Evolutionary conservation across 2,113 vertebrate species (phyloP), one percentile per base, ranked within the genome.

Genomic region (Chrysochloris asiatica): DNA sequence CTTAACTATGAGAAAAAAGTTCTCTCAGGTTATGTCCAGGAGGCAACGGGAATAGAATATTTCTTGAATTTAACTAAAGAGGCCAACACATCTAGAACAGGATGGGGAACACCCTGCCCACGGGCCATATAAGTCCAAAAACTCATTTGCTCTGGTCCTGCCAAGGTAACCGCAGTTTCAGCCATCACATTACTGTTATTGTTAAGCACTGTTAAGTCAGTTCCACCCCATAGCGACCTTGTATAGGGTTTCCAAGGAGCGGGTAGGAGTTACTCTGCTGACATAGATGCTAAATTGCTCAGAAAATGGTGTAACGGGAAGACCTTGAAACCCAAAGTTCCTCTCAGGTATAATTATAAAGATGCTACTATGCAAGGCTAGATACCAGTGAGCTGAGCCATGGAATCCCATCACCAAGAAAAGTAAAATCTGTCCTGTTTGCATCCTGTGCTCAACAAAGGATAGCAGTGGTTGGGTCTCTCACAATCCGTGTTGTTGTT

Each of bases 401-500:
- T 88, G 90, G n/a, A 30, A 82, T 76, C 87, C 96, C 95, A 96
- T 97, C 97, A 96, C 94, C 94, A 86, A 90, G 95, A 97, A 90
- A 96, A 97, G 94, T 69, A 95, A 84, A 79, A 87, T 96, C 88
- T 33, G 41, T 56, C 12, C 92, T 3, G 71, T 93, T 94, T 88
- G 92, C 75, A 96, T 88, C 79, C 94, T 83, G 86, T 92, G 95
- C 95, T 95, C 93, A 87, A 83, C 50, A 38, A 43, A 93, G 86
- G 36, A 90, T 52, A 80, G 88, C 93, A 96, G 77, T 78, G 47
- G 82, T 38, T 75, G 90, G 95, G 95, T 96, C 92, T 95, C 94
- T 96, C 85, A 83, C 87, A 95, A 97, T 97, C 98, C 96, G 24
- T n/a, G n/a, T n/a, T n/a, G n/a, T n/a, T n/a, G n/a, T n/a, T n/a